phyloP scores from a whole-genome alignment of 2,888 invertebrate genomes.

The Siphlonurus alternatus region DNA sequence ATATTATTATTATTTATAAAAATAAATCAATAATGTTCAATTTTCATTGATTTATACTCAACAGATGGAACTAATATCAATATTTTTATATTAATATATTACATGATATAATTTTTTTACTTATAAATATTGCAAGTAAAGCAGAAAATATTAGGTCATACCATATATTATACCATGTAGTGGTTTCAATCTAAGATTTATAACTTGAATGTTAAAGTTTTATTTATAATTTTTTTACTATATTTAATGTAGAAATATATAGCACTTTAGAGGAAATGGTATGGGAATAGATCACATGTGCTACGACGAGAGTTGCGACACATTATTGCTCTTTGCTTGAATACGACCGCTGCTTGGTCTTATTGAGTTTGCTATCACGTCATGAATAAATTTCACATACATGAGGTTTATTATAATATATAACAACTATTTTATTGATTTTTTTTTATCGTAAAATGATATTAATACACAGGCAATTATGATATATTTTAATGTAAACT shows the following conservation, averaged over 20 bases:
- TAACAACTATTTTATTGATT: too few relatives aligned
- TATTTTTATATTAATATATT: neutral
- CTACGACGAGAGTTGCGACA: neutral
- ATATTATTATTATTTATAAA: neutral
- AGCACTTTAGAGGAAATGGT: neutral
- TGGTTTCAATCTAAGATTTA: neutral
- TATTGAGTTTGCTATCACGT: too few relatives aligned
- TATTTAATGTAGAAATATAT: neutral
- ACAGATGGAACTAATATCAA: neutral
- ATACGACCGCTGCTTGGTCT: too few relatives aligned
- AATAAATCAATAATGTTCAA: neutral
- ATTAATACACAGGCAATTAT: too few relatives aligned
- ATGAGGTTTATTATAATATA: too few relatives aligned
- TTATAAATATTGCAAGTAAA: neutral
- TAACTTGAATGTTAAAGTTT: neutral
- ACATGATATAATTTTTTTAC: neutral
- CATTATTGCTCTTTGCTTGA: neutral
- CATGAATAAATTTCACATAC: too few relatives aligned
- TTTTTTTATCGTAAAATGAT: too few relatives aligned
- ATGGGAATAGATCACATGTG: neutral
- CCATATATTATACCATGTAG: neutral
- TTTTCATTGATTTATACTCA: neutral
- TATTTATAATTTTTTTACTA: neutral
- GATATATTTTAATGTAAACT: too few relatives aligned
- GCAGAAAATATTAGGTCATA: neutral